phyloP scores from a whole-genome alignment of 2,888 invertebrate genomes.

The Latrodectus elegans region DNA sequence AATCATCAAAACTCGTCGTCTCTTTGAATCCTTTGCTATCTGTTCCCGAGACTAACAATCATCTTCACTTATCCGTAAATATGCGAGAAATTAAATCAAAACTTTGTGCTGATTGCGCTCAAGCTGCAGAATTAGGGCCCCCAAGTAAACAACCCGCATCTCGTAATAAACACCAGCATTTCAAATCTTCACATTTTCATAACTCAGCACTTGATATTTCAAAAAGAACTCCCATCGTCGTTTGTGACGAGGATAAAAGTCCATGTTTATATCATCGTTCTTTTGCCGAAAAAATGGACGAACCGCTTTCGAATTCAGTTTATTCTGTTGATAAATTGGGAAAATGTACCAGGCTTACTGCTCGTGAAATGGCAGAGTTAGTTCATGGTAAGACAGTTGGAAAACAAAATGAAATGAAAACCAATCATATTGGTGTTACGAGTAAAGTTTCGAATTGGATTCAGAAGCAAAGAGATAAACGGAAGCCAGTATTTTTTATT shows the following conservation, averaged over 20 bases:
- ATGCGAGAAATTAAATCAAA: conserved; percentile 52
- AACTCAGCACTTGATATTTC: conserved; percentile 2
- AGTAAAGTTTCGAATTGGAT: conserved; percentile 59
- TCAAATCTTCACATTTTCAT: neutral
- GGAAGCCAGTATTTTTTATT: conserved; percentile 65
- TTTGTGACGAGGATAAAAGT: conserved; percentile 15
- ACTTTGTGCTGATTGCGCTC: conserved; percentile 43
- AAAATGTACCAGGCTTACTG: conserved; percentile 52
- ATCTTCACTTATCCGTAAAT: conserved; percentile 5
- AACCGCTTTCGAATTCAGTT: neutral
- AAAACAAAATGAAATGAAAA: conserved; percentile 21
- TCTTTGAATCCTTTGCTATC: conserved; percentile 24
- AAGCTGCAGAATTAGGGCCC: conserved; percentile 33
- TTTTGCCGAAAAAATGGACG: neutral
- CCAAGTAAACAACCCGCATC: conserved; percentile 52
- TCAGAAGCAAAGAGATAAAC: conserved; percentile 61
- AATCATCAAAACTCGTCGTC: neutral
- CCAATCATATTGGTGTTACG: conserved; percentile 25
- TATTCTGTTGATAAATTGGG: neutral
- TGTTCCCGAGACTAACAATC: neutral
- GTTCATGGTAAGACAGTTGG: conserved; percentile 38
- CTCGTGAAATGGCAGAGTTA: conserved; percentile 58
- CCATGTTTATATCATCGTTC: conserved; percentile 9
- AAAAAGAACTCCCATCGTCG: conserved; percentile 15
- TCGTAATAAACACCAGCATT: conserved; percentile 15